phyloP scores from a whole-genome alignment of 2,797 vertebrate species.

The Microctenopoma steveboyesi region DNA sequence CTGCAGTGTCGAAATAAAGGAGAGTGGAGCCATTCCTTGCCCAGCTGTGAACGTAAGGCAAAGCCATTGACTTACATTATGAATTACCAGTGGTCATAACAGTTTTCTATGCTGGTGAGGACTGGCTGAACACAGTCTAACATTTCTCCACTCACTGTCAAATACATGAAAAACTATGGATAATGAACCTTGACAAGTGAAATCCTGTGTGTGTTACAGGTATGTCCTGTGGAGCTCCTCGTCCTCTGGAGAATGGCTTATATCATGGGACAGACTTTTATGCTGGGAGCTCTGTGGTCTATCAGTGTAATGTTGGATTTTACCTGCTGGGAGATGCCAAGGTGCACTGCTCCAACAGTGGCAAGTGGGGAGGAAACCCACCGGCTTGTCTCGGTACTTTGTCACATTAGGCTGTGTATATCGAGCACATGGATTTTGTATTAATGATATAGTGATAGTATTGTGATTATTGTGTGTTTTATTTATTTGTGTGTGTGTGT shows the following conservation, averaged over 20 bases:
- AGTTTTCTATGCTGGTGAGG: no score
- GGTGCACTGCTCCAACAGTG: slow-evolving; percentile 89
- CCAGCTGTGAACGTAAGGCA: no score
- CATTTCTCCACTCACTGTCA: not conserved
- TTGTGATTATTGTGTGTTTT: not conserved
- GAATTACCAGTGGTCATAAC: no score
- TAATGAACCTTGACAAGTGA: not conserved
- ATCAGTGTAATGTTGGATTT: slow-evolving; percentile 93
- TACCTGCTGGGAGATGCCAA: slow-evolving; percentile 94
- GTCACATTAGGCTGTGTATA: no score
- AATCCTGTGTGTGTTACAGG: slow-evolving; percentile 74
- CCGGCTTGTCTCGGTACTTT: slow-evolving; percentile 92
- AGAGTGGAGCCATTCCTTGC: no score
- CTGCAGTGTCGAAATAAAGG: slow-evolving; percentile 80
- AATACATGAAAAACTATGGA: not conserved
- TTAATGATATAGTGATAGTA: not conserved
- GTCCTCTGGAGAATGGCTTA: slow-evolving; percentile 89
- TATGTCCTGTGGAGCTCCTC: slow-evolving; percentile 92
- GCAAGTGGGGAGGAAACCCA: slow-evolving; percentile 91
- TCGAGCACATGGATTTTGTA: not conserved
- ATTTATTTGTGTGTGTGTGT: slow-evolving; percentile 12
- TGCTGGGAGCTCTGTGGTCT: slow-evolving; percentile 89
- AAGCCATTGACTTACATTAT: no score
- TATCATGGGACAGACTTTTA: slow-evolving; percentile 89
- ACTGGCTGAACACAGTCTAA: no score